These are phyloP conservation scores for Pantelozetes paolii DNA, from an alignment of 2,888 invertebrate species.

Conservation along the genomic window DNA sequence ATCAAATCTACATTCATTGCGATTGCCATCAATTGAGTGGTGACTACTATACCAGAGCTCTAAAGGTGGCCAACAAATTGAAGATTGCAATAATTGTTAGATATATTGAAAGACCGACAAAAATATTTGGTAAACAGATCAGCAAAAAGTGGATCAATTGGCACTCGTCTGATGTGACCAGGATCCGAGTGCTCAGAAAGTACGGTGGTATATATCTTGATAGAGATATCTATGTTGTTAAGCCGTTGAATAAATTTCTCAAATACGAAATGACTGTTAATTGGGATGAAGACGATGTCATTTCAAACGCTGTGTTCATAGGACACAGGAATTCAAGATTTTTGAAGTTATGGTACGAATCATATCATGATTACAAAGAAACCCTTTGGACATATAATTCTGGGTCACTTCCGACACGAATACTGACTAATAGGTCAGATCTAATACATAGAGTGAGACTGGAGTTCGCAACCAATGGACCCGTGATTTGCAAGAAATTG, in stretches of 20 bases:
- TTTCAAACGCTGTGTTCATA: slow-evolving; percentile 51
- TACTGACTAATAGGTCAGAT: no score
- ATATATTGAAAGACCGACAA: slow-evolving; percentile 49
- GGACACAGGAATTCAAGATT: slow-evolving; percentile 53
- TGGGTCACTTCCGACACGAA: no score
- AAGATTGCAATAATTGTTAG: slow-evolving; percentile 44
- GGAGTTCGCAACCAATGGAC: no score
- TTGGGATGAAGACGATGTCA: slow-evolving; percentile 51
- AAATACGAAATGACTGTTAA: slow-evolving; percentile 53
- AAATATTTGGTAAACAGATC: slow-evolving; percentile 53
- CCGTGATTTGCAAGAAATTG: no score
- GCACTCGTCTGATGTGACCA: slow-evolving; percentile 53
- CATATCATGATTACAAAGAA: slow-evolving; percentile 48
- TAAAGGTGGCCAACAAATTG: slow-evolving; percentile 34
- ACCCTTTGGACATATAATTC: no score
- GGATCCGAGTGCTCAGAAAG: slow-evolving; percentile 51
- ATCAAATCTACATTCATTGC: slow-evolving; percentile 51
- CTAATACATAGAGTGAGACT: no score
- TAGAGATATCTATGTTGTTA: slow-evolving; percentile 52
- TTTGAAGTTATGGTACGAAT: slow-evolving; percentile 51
- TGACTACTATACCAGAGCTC: slow-evolving; percentile 47
- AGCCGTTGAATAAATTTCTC: slow-evolving; percentile 51
- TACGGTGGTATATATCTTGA: slow-evolving; percentile 54
- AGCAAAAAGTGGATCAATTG: slow-evolving; percentile 51
- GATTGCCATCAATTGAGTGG: slow-evolving; percentile 48